These are phyloP conservation scores for Montipora efflorescens DNA, from an alignment of 64 coral and sea anemone genomes.

Conservation along the genomic window DNA sequence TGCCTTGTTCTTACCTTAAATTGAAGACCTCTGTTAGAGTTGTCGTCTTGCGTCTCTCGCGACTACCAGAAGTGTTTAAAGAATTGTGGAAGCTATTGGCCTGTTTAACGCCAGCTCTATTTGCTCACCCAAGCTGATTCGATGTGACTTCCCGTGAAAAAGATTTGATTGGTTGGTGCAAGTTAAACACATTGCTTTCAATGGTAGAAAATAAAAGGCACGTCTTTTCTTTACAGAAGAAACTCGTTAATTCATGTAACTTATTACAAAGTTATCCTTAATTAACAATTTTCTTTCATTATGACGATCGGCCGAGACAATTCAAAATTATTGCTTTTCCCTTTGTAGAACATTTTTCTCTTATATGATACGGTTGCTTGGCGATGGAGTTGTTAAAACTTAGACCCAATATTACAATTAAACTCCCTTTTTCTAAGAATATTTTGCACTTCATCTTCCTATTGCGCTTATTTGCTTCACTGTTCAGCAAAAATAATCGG, in stretches of 20 bases:
- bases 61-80: neutral
- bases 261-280: constrained; percentile 44
- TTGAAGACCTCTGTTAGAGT: neutral
- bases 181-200: constrained; percentile 46
- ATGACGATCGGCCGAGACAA: constrained; percentile 3
- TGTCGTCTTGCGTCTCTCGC: neutral
- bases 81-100: neutral
- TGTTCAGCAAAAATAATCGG: no score
- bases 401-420: neutral
- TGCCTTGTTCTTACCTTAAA: neutral
- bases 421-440: no score
- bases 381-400: neutral
- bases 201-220: constrained; percentile 24
- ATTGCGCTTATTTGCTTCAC: no score
- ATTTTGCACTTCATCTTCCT: no score
- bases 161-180: neutral
- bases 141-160: neutral
- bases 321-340: neutral
- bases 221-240: constrained; percentile 41
- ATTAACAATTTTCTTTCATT: constrained; percentile 53
- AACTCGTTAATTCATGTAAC: constrained; percentile 49
- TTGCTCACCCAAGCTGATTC: neutral
- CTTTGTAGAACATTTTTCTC: constrained; percentile 29
- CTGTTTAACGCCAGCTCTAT: neutral
- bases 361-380: neutral